A percentile compares a stretch with the other conserved stretches of the same genome.
Conservation (phyloP, 2,113 vertebrate species). For the Colius striatus region DNA sequence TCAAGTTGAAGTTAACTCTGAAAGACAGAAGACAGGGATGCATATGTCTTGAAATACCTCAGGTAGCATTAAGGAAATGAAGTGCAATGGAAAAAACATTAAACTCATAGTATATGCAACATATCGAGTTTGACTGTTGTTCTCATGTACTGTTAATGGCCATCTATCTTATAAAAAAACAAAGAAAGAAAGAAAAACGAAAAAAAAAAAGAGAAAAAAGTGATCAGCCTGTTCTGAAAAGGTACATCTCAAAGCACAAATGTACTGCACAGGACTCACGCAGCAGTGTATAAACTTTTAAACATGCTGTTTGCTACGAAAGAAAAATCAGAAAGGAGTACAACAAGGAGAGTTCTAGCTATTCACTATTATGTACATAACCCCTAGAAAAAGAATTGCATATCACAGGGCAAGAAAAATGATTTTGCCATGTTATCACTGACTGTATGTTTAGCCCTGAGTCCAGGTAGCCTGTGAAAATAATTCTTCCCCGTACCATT, state of each 20-base stretch:
- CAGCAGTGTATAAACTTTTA: neutral
- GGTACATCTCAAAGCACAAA: constrained; percentile 9
- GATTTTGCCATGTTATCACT: neutral
- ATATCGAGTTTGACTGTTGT: constrained; percentile 7
- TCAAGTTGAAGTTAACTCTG: constrained; percentile 87
- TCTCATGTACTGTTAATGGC: constrained; percentile 29
- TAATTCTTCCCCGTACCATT: neutral
- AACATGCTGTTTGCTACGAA: neutral
- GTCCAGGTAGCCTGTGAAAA: neutral
- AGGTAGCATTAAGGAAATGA: constrained; percentile 65
- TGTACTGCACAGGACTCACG: neutral
- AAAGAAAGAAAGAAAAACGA: no score
- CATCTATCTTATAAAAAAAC: neutral
- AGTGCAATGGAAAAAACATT: constrained; percentile 50
- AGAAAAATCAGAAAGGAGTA: neutral
- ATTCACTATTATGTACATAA: neutral
- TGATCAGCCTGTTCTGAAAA: neutral
- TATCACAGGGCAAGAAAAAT: neutral
- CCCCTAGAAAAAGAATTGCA: neutral
- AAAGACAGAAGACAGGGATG: constrained; percentile 79
- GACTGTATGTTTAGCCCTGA: neutral
- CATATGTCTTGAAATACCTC: constrained; percentile 1
- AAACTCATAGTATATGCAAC: constrained; percentile 57
- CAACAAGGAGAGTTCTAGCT: neutral
- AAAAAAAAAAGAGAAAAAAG: neutral